Conservation (phyloP, 2,888 invertebrate genomes). For the Pachliopta kotzebuea region DNA sequence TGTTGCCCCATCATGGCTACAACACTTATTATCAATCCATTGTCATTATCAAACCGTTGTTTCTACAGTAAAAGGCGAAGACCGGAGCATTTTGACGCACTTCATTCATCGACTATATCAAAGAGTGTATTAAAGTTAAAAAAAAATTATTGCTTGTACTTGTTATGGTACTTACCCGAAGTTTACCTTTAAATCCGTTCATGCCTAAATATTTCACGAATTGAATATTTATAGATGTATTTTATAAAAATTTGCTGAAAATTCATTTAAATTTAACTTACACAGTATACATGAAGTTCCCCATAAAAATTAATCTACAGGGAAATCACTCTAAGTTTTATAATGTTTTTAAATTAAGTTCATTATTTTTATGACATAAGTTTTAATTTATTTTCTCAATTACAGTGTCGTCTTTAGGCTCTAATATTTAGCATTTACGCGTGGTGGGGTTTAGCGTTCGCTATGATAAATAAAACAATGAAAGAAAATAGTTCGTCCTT, state of each 20-base stretch:
- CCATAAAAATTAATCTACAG: background rate
- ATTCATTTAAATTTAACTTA: background rate
- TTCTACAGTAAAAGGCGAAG: too few species aligned
- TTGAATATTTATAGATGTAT: background rate
- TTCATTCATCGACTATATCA: too few species aligned
- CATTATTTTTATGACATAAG: constrained; percentile 11
- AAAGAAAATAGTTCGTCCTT: too few species aligned
- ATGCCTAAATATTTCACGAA: background rate
- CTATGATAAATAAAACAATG: background rate
- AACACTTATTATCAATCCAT: too few species aligned
- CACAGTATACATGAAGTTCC: background rate
- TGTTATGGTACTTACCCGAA: too few species aligned
- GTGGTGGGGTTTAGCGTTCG: background rate
- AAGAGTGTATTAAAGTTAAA: too few species aligned
- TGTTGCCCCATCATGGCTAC: too few species aligned
- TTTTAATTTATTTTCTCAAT: background rate
- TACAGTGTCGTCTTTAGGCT: background rate
- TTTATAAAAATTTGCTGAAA: background rate
- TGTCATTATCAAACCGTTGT: too few species aligned
- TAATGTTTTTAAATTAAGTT: constrained; percentile 6
- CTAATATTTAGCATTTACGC: background rate
- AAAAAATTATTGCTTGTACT: too few species aligned
- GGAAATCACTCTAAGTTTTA: constrained; percentile 1
- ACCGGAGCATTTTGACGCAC: too few species aligned
- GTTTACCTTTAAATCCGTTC: too few species aligned